A percentile compares a stretch with the other conserved stretches of the same genome.
Conservation (phyloP, 2,888 invertebrate species). For the Drosophila kuntzei region DNA sequence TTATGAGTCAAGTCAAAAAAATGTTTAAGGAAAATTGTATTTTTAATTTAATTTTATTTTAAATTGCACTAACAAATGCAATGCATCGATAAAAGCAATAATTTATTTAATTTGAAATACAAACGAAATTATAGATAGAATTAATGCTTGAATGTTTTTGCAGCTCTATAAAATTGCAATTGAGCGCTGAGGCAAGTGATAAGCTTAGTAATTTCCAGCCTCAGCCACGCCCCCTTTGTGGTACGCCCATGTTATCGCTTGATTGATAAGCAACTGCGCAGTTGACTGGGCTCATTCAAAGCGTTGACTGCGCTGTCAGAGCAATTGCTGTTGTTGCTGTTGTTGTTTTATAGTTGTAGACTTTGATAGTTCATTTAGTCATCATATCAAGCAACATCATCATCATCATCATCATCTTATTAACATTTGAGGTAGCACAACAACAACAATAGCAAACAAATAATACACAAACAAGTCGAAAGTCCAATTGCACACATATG, state of each 20-base stretch:
- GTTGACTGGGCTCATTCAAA: constrained; percentile 7
- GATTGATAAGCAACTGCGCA: constrained; percentile 24
- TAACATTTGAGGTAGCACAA: constrained; percentile 35
- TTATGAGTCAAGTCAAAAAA: no score
- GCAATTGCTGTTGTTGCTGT: constrained; percentile 9
- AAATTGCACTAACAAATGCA: not conserved
- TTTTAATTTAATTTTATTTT: not conserved
- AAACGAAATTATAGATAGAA: not conserved
- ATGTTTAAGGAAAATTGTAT: no score
- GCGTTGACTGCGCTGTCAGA: constrained; percentile 1
- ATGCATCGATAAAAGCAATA: no score
- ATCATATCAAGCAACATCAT: constrained; percentile 33
- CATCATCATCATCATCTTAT: constrained; percentile 27
- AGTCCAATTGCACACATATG: constrained; percentile 62
- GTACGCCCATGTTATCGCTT: constrained; percentile 3
- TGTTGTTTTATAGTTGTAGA: constrained; percentile 6
- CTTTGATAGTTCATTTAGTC: constrained; percentile 56
- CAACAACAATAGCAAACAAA: constrained; percentile 30
- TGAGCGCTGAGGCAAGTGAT: not conserved
- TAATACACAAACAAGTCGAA: constrained; percentile 74
- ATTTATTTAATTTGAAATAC: no score
- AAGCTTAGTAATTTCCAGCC: not conserved
- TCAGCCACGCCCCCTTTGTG: not conserved
- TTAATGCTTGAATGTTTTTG: not conserved
- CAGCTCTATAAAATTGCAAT: not conserved